Conservation (phyloP, 2,113 vertebrate species). For the Solenodon paradoxus region DNA sequence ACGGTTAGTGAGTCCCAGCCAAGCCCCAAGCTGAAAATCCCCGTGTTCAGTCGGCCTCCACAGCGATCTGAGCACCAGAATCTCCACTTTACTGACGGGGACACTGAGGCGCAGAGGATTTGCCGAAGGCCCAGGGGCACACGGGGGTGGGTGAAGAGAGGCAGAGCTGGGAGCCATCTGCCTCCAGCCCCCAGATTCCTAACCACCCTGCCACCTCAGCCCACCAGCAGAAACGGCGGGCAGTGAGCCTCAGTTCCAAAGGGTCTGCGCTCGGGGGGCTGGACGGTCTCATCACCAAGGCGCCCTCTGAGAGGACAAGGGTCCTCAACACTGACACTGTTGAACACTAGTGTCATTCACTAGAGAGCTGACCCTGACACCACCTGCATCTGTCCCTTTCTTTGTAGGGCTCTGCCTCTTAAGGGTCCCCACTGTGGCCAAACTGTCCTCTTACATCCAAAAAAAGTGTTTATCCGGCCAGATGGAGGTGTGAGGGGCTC, state of each 20-base stretch:
- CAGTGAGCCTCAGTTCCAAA: neutral
- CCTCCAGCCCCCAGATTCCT: neutral
- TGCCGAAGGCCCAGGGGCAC: neutral
- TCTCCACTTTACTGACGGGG: neutral
- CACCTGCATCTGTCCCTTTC: neutral
- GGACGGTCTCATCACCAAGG: neutral
- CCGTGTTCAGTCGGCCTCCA: neutral
- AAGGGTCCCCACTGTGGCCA: neutral
- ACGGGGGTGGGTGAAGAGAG: neutral
- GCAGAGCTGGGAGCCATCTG: neutral
- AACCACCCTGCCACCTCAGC: neutral
- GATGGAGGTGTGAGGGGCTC: conserved; percentile 30
- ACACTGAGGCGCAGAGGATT: neutral
- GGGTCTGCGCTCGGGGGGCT: neutral
- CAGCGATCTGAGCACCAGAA: neutral
- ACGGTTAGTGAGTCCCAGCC: neutral
- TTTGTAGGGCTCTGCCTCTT: neutral
- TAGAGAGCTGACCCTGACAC: neutral
- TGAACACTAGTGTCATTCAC: neutral
- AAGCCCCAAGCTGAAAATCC: neutral
- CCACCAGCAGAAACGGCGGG: neutral
- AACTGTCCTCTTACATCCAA: neutral
- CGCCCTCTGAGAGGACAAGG: neutral
- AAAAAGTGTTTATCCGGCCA: conserved; percentile 44
- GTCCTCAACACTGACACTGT: neutral